phyloP scores from a whole-genome alignment of 2,797 vertebrate genomes.

The Psittacula derbiana region DNA sequence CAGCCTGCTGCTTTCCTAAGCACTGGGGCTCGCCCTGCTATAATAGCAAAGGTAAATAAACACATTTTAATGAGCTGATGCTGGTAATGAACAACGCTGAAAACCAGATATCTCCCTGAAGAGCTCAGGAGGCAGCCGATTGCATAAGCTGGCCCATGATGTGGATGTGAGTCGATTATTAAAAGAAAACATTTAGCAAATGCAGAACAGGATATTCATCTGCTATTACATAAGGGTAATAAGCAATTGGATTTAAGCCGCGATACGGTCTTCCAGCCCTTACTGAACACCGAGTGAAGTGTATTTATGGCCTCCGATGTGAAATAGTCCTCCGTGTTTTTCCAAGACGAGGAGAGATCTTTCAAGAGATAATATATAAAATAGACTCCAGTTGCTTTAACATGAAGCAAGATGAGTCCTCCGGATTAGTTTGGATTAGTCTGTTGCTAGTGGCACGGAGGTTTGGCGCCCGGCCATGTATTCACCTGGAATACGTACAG shows the following conservation, averaged over 20 bases:
- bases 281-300: background rate
- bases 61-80: slow-evolving; percentile 34
- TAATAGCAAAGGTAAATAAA: slow-evolving; percentile 62
- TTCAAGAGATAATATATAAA: slow-evolving; percentile 55
- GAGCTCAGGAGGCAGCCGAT: slow-evolving; percentile 3
- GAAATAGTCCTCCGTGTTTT: slow-evolving; percentile 35
- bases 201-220: slow-evolving; percentile 46
- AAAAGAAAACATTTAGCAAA: slow-evolving; percentile 73
- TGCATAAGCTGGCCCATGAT: slow-evolving; percentile 59
- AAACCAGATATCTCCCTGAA: slow-evolving; percentile 59
- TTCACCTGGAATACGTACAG: slow-evolving; percentile 65
- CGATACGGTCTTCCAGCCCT: background rate
- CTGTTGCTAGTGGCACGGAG: slow-evolving; percentile 54
- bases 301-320: background rate
- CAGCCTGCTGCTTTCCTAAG: slow-evolving; percentile 7
- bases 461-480: slow-evolving; percentile 37
- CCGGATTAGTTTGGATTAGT: slow-evolving; percentile 59
- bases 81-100: slow-evolving; percentile 54
- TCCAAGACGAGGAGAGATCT: slow-evolving; percentile 47
- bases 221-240: slow-evolving; percentile 55
- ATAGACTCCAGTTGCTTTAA: slow-evolving; percentile 30
- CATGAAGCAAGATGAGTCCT: slow-evolving; percentile 55
- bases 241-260: background rate
- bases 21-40: slow-evolving; percentile 16
- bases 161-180: slow-evolving; percentile 46